Conservation (phyloP, 2,888 invertebrate species). For the Drosophila austrosaltans region DNA sequence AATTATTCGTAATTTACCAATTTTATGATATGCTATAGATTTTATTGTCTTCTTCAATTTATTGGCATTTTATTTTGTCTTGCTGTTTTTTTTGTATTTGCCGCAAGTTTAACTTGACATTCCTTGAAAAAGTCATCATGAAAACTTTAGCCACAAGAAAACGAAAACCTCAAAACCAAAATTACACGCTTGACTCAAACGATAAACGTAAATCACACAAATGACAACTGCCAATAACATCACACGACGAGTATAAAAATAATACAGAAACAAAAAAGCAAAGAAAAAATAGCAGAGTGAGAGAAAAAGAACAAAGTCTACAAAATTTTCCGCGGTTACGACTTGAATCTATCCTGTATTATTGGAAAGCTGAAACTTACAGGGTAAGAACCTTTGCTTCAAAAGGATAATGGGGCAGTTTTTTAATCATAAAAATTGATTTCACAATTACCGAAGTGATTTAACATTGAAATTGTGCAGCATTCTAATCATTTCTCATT, state of each 20-base stretch:
- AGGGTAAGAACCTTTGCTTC: too few relatives aligned
- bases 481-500: too few relatives aligned
- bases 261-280: slow-evolving; percentile 31
- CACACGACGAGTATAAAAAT: slow-evolving; percentile 27
- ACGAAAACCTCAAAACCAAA: slow-evolving; percentile 33
- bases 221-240: slow-evolving; percentile 74
- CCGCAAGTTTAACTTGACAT: slow-evolving; percentile 3
- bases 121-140: slow-evolving; percentile 3
- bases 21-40: not conserved
- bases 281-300: slow-evolving; percentile 26
- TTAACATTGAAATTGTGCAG: too few relatives aligned
- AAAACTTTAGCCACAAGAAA: slow-evolving; percentile 11
- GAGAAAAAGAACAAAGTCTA: slow-evolving; percentile 30
- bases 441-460: too few relatives aligned
- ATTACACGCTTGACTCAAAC: slow-evolving; percentile 60
- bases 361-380: too few relatives aligned
- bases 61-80: not conserved
- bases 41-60: not conserved
- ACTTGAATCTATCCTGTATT: slow-evolving; percentile 25
- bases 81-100: not conserved
- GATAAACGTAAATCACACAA: slow-evolving; percentile 76
- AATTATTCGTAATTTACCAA: slow-evolving; percentile 11
- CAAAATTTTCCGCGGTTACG: not conserved
- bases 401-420: too few relatives aligned
- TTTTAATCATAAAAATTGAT: too few relatives aligned